phyloP scores from a whole-genome alignment of 2,888 invertebrate species.

The Drosophila yooni region DNA sequence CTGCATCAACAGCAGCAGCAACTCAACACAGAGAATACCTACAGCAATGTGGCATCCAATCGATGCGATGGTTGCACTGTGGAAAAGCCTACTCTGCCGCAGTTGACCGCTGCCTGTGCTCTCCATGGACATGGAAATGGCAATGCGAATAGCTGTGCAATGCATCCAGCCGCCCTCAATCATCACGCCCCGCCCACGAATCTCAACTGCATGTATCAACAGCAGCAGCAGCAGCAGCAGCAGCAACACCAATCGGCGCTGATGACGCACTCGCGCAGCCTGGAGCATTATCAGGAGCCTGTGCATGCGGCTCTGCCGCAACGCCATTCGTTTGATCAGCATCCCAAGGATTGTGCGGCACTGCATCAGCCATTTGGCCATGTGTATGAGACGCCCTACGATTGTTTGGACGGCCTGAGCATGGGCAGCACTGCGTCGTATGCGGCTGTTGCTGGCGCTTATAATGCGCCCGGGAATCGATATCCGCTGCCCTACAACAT shows the following conservation, averaged over 20 bases:
- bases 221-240: conserved; percentile 55
- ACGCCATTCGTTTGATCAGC: conserved; percentile 85
- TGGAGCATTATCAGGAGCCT: conserved; percentile 84
- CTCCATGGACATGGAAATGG: conserved; percentile 51
- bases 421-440: conserved; percentile 78
- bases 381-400: conserved; percentile 83
- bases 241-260: conserved; percentile 46
- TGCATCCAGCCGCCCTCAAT: conserved; percentile 43
- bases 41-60: conserved; percentile 58
- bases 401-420: conserved; percentile 82
- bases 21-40: conserved; percentile 64
- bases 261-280: conserved; percentile 84
- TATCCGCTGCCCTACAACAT: conserved; percentile 84
- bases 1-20: conserved; percentile 63
- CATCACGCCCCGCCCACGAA: conserved; percentile 49
- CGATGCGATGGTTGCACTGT: conserved; percentile 58
- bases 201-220: conserved; percentile 64
- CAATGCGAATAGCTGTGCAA: conserved; percentile 49
- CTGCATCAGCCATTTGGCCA: conserved; percentile 49
- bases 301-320: conserved; percentile 74
- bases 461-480: conserved; percentile 85
- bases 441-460: conserved; percentile 79
- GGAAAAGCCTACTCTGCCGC: conserved; percentile 34
- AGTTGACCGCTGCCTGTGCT: conserved; percentile 43
- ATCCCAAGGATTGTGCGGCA: conserved; percentile 72